Base-by-base conservation (phyloP, 2,888 invertebrate genomes). In the Chromoteleia sp. region DNA sequence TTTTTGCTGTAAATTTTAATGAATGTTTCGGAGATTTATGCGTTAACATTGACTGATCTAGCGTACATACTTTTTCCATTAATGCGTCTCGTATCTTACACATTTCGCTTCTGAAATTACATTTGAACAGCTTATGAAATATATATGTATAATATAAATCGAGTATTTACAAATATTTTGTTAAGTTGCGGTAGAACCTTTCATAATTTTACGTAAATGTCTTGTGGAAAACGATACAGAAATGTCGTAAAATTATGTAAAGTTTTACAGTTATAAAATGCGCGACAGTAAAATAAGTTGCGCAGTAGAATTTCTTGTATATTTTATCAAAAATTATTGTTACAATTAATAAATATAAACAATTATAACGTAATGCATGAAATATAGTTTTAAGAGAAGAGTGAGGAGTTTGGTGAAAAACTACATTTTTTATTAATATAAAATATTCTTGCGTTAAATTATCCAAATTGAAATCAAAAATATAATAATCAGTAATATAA, bases 21-120 rank as follows among this genome's bases (percentile, higher is more conserved):
- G 39, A 59, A 45, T 68, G 15, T n/a, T 67, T 63, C 45, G 52
- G 67, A 67, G 59, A 65, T 39, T 50, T 59, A 67, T 54, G 43
- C n/a, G 17, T 68, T 59, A 76, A 68, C 76, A 76, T 68, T 61
- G 76, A 68, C 68, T 76, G 76, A 50, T 41, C 68, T 61, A 68
- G 45, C 39, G 14, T 76, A 76, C 52, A 61, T 25, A 25, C 68
- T 76, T 41, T 3, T 33, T 17, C 67, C 52, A 52, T 65, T 75
- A 75, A 61, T 59, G 68, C 59, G 15, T 61, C 14, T 65, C 36
- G 15, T 78, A 71, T 65, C 15, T 73, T 78, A 78, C 71, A 78
- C 29, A 54, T 70, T 5, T 63, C 56, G 2, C 19, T 39, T 63
- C 21, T 17, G 58, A 65, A 71, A 77, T 70, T 65, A 65, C 68